Conservation (phyloP, 2,888 invertebrate genomes). For the Octodonta nipae region DNA sequence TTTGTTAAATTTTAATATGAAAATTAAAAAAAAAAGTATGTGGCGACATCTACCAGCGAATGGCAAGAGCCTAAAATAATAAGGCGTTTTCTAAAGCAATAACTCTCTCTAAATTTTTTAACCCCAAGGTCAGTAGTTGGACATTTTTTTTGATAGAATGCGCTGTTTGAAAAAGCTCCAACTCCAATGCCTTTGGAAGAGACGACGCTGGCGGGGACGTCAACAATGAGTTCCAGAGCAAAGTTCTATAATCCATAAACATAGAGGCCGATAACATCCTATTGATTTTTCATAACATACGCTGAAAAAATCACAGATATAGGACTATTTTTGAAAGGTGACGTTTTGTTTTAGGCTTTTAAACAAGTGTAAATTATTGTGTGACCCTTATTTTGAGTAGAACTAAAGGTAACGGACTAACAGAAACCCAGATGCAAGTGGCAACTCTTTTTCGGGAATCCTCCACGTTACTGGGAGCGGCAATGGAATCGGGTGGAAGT, state of each 20-base stretch:
- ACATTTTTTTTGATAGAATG: slow-evolving; percentile 28
- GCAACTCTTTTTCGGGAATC: slow-evolving; percentile 55
- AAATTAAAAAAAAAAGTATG: no score
- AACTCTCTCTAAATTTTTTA: slow-evolving; percentile 13
- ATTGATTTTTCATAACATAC: slow-evolving; percentile 53
- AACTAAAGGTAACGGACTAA: no score
- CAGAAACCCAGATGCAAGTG: slow-evolving; percentile 52
- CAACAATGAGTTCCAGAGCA: slow-evolving; percentile 32
- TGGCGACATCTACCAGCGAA: not conserved
- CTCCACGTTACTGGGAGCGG: slow-evolving; percentile 51
- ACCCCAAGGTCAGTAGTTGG: slow-evolving; percentile 13
- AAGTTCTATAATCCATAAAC: slow-evolving; percentile 37
- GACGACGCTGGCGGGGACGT: slow-evolving; percentile 35
- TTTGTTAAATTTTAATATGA: no score
- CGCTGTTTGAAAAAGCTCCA: slow-evolving; percentile 31
- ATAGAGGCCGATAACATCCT: slow-evolving; percentile 44
- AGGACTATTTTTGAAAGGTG: slow-evolving; percentile 42
- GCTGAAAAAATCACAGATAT: slow-evolving; percentile 40
- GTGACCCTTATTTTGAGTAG: no score
- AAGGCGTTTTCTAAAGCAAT: not conserved
- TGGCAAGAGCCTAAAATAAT: not conserved
- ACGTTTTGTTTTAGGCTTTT: no score
- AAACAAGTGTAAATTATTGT: no score
- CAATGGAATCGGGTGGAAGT: slow-evolving; percentile 43
- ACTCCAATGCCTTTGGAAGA: slow-evolving; percentile 31